These are phyloP conservation scores for Meiosimyza platycephala DNA, from an alignment of 2,888 invertebrate species.

Conservation along the genomic window DNA sequence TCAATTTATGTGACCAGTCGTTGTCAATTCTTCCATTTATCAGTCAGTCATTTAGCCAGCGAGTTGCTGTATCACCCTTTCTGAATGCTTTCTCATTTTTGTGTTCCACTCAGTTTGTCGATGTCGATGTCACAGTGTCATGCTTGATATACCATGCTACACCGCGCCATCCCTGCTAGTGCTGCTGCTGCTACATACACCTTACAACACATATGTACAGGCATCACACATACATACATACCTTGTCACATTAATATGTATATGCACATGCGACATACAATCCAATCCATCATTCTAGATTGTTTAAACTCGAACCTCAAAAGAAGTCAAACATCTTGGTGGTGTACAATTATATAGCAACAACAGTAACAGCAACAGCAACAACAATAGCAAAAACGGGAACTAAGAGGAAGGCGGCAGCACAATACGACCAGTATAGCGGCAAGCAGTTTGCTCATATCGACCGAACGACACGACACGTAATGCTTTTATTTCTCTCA, in stretches of 20 bases:
- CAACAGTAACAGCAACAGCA: no score
- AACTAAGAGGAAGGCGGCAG: conserved; percentile 55
- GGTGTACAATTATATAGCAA: conserved; percentile 23
- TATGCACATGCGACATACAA: background rate
- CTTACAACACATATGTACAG: no score
- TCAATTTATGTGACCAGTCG: background rate
- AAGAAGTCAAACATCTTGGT: no score
- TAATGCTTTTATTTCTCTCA: no score
- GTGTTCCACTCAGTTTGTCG: background rate
- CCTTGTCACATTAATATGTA: background rate
- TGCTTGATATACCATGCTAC: no score
- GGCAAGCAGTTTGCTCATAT: no score
- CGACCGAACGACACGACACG: no score
- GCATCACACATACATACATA: no score
- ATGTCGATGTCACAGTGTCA: background rate
- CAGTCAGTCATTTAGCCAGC: background rate
- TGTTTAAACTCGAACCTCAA: no score
- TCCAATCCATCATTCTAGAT: no score
- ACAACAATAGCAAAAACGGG: conserved; percentile 45
- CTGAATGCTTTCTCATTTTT: background rate
- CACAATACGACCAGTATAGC: no score
- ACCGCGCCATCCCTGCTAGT: no score
- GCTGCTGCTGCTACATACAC: background rate
- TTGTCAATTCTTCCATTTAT: background rate
- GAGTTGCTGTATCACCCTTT: background rate